Evolutionary conservation across 2,888 invertebrate genomes (phyloP), one percentile per base, ranked within the genome.

Genomic region (Drosophila paranaensis): DNA sequence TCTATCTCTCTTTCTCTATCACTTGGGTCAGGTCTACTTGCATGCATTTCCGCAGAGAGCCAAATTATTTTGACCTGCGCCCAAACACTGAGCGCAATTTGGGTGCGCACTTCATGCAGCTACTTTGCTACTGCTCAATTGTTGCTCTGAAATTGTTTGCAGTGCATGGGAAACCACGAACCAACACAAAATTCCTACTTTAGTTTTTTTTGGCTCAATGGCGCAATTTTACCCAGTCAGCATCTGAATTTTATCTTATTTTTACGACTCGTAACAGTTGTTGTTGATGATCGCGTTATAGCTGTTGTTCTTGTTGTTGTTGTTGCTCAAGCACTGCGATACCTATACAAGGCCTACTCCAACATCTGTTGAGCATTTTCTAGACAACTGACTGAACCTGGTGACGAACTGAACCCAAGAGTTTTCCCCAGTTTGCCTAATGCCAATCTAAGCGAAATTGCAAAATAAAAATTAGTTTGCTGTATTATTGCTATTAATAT

Each of bases 21-120:
- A 25, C 45, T 11, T 33, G n/a, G 10, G 30, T 45, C 58, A 43
- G 50, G 25, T 45, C 68, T 60, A 54, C 48, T 53, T 61, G 45
- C 60, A 63, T 72, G 43, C 70, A 73, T 68, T 85, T 85, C 86
- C 86, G 83, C 60, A 81, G 63, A 70, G 46, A 82, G 62, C 66
- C 71, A 86, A 89, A 89, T 82, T 87, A 82, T 82, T 79, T 89
- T 77, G 89, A 81, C 89, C 89, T 89, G 84, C 74, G 71, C 48
- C 40, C 43, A 20, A 58, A 70, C 89, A 88, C 85, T 84, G 79
- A 14, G 33, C 69, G 20, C 13, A 86, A 74, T 58, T 62, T 53
- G 2, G 11, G 0, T 8, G 11, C 11, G 14, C 40, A 6, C 42
- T 33, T 40, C 16, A 5, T 16, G 11, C 5, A 14, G 8, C 27